Evolutionary conservation across 2,888 invertebrate genomes (phyloP).

Genomic region (Piscicola geometra): DNA sequence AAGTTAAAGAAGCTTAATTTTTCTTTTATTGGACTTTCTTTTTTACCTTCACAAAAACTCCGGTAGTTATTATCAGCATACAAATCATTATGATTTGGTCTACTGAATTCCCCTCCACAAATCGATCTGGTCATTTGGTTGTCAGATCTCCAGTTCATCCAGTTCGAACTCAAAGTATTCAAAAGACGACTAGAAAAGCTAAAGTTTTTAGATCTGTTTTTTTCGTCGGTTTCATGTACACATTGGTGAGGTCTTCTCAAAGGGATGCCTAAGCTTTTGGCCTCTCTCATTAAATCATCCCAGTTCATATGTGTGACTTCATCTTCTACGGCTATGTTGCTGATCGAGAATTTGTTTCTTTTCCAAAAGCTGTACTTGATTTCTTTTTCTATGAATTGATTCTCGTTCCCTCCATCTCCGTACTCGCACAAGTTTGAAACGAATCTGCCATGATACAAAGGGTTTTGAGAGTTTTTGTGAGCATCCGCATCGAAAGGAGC

Average conservation of each 20-base stretch:
- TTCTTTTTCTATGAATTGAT: neutral
- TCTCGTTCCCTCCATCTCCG: neutral
- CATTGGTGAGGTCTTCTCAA: constrained; percentile 29
- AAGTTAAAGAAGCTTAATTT: constrained; percentile 27
- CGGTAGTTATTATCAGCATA: constrained; percentile 18
- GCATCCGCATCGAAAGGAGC: constrained; percentile 5
- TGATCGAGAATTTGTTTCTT: neutral
- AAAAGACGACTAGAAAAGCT: constrained; percentile 2
- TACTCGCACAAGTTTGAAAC: constrained; percentile 28
- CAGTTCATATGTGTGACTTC: constrained; percentile 43
- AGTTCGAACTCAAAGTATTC: constrained; percentile 15
- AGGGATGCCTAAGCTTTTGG: constrained; percentile 40
- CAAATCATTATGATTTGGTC: neutral
- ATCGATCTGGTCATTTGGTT: constrained; percentile 24
- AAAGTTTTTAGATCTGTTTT: neutral
- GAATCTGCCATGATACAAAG: constrained; percentile 5
- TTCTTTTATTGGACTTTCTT: constrained; percentile 27
- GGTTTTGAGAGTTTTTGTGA: neutral
- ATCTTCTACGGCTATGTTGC: constrained; percentile 11
- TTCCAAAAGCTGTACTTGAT: constrained; percentile 9
- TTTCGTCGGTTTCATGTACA: neutral
- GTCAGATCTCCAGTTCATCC: neutral
- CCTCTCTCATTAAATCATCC: constrained; percentile 43
- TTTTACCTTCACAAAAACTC: constrained; percentile 19
- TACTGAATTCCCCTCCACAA: constrained; percentile 22